Evolutionary conservation across 2,113 vertebrate genomes (phyloP).

Genomic region (Podarcis cretensis): DNA sequence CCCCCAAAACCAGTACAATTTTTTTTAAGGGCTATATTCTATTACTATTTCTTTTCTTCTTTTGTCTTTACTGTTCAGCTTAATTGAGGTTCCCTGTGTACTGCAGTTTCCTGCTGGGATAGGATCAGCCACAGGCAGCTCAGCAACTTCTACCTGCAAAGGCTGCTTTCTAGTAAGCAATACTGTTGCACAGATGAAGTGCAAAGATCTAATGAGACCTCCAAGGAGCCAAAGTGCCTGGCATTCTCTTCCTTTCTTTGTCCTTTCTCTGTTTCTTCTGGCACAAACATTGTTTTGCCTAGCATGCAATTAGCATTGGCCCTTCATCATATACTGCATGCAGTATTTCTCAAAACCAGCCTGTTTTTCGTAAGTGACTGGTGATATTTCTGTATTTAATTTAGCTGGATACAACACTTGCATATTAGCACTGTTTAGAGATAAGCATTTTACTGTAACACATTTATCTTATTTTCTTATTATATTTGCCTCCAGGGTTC

Average conservation of each 20-base stretch:
- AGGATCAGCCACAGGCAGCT: constrained; percentile 50
- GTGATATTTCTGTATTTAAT: not conserved
- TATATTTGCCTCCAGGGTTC: not conserved
- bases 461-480: no score
- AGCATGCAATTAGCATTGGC: not conserved
- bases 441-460: not conserved
- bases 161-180: constrained; percentile 42
- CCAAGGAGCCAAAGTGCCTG: constrained; percentile 53
- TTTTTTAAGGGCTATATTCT: not conserved
- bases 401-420: not conserved
- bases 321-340: not conserved
- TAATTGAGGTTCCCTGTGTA: constrained; percentile 38
- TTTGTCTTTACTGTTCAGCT: not conserved
- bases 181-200: not conserved
- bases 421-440: not conserved
- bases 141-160: constrained; percentile 21
- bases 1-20: not conserved
- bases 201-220: constrained; percentile 70
- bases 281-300: not conserved
- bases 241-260: not conserved
- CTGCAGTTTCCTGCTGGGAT: constrained; percentile 51
- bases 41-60: constrained; percentile 7
- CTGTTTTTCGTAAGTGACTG: not conserved
- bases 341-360: not conserved
- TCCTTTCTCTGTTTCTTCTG: not conserved